phyloP scores from a whole-genome alignment of 2,113 vertebrate species.

The Embiotoca jacksoni region DNA sequence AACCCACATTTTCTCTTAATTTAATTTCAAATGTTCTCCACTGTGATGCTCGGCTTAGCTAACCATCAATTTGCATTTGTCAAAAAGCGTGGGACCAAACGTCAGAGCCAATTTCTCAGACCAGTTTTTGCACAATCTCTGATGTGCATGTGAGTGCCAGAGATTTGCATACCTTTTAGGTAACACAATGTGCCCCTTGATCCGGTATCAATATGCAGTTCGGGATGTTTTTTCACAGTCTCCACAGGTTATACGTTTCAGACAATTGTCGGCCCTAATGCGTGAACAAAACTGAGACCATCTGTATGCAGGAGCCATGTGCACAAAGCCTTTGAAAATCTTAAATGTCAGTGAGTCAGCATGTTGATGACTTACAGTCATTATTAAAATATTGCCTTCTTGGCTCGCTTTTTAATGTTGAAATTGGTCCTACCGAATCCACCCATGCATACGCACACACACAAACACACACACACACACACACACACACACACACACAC shows the following conservation, averaged over 20 bases:
- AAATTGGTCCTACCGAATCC: background rate
- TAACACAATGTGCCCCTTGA: conserved; percentile 6
- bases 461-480: background rate
- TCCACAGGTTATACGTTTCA: conserved; percentile 13
- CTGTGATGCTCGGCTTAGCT: background rate
- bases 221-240: conserved; percentile 11
- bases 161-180: conserved; percentile 23
- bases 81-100: conserved; percentile 8
- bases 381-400: conserved; percentile 24
- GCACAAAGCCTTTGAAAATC: conserved; percentile 7
- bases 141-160: background rate
- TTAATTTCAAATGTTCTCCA: background rate
- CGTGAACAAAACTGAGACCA: conserved; percentile 17
- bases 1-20: conserved; percentile 10
- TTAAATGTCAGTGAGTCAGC: conserved; percentile 37
- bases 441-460: background rate
- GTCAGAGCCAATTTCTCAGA: conserved; percentile 25
- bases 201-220: conserved; percentile 14
- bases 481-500: conserved; percentile 24
- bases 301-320: conserved; percentile 11
- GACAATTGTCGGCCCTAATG: background rate
- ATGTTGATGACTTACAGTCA: conserved; percentile 10
- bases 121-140: background rate
- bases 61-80: conserved; percentile 21
- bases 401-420: conserved; percentile 38